phyloP scores from a whole-genome alignment of 1,140 invertebrate genomes.

The Mamestra configurata region DNA sequence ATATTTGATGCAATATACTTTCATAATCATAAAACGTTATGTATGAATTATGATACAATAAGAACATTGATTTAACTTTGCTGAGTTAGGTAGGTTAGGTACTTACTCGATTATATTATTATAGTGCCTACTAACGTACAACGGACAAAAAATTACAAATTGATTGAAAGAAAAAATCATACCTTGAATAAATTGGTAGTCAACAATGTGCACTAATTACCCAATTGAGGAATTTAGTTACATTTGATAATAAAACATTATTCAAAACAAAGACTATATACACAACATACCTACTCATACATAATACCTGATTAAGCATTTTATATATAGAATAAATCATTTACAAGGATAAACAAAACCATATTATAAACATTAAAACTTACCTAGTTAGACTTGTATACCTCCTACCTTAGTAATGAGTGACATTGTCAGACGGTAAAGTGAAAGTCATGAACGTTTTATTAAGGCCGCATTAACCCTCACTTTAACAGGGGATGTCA shows the following conservation, averaged over 20 bases:
- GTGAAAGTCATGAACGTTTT: conserved; percentile 46
- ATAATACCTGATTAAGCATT: background rate
- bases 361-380: background rate
- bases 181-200: too few relatives aligned
- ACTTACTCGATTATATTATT: too few relatives aligned
- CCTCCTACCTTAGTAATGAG: background rate
- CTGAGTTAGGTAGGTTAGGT: too few relatives aligned
- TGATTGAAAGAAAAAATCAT: too few relatives aligned
- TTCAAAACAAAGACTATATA: background rate
- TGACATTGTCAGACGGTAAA: conserved; percentile 47
- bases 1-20: background rate
- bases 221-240: too few relatives aligned
- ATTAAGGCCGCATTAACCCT: conserved; percentile 12
- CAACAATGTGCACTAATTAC: too few relatives aligned
- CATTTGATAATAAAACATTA: too few relatives aligned
- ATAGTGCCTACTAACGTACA: too few relatives aligned
- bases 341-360: background rate
- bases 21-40: too few relatives aligned
- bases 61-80: too few relatives aligned
- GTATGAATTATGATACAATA: too few relatives aligned
- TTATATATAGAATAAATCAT: background rate
- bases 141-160: too few relatives aligned
- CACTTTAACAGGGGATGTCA: background rate
- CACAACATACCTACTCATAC: background rate
- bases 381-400: background rate